Conservation (phyloP, 2,113 vertebrate genomes). For the Leptocoma aspasia region DNA sequence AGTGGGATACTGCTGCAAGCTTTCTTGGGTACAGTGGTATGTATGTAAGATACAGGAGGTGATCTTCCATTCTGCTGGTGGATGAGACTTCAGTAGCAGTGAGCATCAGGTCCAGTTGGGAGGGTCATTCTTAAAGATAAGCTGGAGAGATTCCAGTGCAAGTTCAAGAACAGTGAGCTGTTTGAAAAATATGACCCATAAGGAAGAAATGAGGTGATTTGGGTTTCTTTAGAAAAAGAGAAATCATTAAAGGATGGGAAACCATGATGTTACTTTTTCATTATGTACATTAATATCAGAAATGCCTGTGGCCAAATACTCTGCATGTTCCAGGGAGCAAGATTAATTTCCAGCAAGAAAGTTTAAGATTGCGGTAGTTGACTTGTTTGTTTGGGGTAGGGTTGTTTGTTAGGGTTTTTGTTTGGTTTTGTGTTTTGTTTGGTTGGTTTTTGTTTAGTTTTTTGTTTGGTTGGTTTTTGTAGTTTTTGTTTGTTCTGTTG, state of each 20-base stretch:
- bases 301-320: neutral
- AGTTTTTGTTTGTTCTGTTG: neutral
- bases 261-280: neutral
- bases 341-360: neutral
- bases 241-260: neutral
- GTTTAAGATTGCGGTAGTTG: neutral
- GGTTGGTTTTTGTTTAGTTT: neutral
- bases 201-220: neutral
- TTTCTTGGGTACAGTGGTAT: neutral
- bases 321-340: neutral
- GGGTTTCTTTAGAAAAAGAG: neutral
- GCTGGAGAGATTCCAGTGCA: neutral
- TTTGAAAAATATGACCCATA: neutral
- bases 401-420: neutral
- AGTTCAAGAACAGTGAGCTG: neutral
- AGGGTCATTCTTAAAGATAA: neutral
- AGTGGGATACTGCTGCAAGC: neutral
- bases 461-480: neutral
- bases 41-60: neutral
- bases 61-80: neutral
- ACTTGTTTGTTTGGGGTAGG: neutral
- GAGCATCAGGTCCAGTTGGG: neutral
- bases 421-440: neutral
- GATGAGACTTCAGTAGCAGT: neutral
- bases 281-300: neutral